phyloP scores from a whole-genome alignment of 92 coral and sea anemone genomes.

The Scolanthus callimorphus region DNA sequence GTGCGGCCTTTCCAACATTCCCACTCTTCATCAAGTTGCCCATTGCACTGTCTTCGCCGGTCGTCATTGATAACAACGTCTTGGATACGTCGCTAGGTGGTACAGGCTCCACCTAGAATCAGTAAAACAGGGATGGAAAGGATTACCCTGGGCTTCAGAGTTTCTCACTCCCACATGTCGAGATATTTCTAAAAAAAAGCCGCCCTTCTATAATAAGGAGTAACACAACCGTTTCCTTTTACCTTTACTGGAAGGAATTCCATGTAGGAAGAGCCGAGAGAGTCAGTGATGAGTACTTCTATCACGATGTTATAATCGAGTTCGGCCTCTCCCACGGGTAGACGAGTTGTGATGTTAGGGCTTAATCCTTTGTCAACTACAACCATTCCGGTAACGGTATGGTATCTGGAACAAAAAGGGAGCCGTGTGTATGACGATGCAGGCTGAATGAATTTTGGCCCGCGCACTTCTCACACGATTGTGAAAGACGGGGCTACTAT shows the following conservation, averaged over 20 bases:
- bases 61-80: slow-evolving; percentile 49
- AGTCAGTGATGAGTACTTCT: slow-evolving; percentile 46
- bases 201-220: no score
- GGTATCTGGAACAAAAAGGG: slow-evolving; percentile 29
- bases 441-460: no score
- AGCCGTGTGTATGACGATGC: no score
- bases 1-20: slow-evolving; percentile 74
- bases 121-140: no score
- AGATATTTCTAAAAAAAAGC: no score
- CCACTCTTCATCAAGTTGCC: slow-evolving; percentile 62
- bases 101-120: slow-evolving; percentile 62
- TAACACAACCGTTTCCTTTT: no score
- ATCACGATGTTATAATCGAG: slow-evolving; percentile 40
- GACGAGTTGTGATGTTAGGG: slow-evolving; percentile 49
- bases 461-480: no score
- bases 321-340: slow-evolving; percentile 71
- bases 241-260: slow-evolving; percentile 36
- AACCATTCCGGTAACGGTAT: slow-evolving; percentile 67
- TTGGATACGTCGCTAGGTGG: slow-evolving; percentile 48
- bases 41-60: slow-evolving; percentile 58
- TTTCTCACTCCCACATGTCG: no score
- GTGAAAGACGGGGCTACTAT: no score
- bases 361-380: slow-evolving; percentile 45
- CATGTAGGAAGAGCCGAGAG: slow-evolving; percentile 51
- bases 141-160: no score